Conservation (phyloP, 2,797 vertebrate genomes). For the Pseudopleuronectes americanus region DNA sequence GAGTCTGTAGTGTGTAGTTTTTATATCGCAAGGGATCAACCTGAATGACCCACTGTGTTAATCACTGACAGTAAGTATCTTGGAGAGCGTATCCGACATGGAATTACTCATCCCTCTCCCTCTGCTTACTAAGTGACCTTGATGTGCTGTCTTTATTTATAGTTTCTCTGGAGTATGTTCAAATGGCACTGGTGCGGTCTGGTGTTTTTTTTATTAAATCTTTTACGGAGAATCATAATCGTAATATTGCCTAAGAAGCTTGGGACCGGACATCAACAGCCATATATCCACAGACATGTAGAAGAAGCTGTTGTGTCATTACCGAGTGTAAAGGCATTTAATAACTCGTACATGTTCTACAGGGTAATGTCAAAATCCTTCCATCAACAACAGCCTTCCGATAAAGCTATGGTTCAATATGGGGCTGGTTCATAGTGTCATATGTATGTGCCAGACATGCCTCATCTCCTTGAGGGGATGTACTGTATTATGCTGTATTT, state of each 20-base stretch:
- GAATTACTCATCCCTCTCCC: conserved; percentile 32
- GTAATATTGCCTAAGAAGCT: conserved; percentile 63
- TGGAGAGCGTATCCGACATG: conserved; percentile 30
- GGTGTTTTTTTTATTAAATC: conserved; percentile 8
- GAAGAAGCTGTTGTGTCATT: conserved; percentile 60
- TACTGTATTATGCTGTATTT: conserved; percentile 32
- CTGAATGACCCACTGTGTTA: conserved; percentile 17
- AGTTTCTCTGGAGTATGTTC: conserved; percentile 9
- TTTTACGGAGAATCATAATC: conserved; percentile 53
- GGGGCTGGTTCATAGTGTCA: conserved; percentile 19
- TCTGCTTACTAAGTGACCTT: conserved; percentile 24
- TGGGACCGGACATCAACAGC: conserved; percentile 34
- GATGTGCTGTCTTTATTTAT: conserved; percentile 55
- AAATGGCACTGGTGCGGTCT: conserved; percentile 19
- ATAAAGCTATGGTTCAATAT: conserved; percentile 32
- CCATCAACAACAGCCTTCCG: conserved; percentile 21
- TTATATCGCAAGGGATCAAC: conserved; percentile 29
- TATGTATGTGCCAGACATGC: conserved; percentile 44
- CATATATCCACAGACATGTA: conserved; percentile 35
- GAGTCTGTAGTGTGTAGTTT: conserved; percentile 8
- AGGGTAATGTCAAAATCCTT: conserved; percentile 51
- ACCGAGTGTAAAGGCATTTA: conserved; percentile 49
- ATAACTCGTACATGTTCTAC: conserved; percentile 22
- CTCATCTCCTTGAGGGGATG: conserved; percentile 36
- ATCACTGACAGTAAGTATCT: conserved; percentile 37